These are phyloP conservation scores for Leptopilina syphax DNA, from an alignment of 2,888 invertebrate genomes.

Conservation along the genomic window DNA sequence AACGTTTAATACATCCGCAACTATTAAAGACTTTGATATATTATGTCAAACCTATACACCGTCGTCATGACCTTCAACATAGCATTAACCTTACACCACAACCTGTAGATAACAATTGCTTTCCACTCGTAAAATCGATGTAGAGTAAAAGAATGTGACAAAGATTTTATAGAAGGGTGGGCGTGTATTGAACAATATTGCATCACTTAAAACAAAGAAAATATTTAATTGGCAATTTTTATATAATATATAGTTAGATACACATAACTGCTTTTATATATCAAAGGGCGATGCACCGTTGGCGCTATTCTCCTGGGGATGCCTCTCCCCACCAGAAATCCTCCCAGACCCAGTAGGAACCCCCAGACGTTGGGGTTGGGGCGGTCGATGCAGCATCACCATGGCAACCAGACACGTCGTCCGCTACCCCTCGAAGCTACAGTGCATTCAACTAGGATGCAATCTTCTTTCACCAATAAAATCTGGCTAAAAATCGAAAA, in stretches of 20 bases:
- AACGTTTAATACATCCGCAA: conserved; percentile 4
- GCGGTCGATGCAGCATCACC: conserved; percentile 79
- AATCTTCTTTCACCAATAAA: conserved; percentile 69
- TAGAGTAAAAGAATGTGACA: background rate
- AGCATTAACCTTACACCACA: conserved; percentile 28
- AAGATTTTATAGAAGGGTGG: too few species aligned
- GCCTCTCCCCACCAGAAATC: conserved; percentile 57
- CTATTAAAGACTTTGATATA: background rate
- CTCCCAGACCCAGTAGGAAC: conserved; percentile 62
- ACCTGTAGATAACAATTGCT: background rate
- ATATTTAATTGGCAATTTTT: background rate
- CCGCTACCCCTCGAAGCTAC: conserved; percentile 79
- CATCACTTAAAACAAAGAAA: conserved; percentile 8
- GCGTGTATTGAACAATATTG: background rate
- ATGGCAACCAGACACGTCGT: conserved; percentile 78
- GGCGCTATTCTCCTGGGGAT: conserved; percentile 64
- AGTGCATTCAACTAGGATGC: conserved; percentile 75
- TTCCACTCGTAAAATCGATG: conserved; percentile 19
- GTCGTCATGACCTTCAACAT: conserved; percentile 31
- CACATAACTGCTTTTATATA: conserved; percentile 39
- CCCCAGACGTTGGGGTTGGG: conserved; percentile 69
- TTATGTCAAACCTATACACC: background rate
- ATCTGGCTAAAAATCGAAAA: conserved; percentile 56
- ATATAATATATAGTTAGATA: conserved; percentile 8
- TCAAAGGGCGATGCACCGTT: conserved; percentile 72